Evolutionary conservation across 2,888 invertebrate species (phyloP), one percentile per base, ranked within the genome.

Genomic region (Vanessa cardui): DNA sequence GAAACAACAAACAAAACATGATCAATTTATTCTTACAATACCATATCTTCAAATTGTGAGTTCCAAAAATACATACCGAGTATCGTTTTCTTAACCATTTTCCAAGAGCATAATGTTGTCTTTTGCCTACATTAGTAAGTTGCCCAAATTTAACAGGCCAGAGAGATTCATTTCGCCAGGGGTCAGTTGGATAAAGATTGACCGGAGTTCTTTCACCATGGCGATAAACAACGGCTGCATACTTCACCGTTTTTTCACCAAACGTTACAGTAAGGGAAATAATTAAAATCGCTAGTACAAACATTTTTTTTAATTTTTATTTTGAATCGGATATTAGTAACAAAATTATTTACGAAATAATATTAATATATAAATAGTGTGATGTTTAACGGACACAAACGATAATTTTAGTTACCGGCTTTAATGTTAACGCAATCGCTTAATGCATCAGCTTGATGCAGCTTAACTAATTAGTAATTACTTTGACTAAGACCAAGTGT

Each of bases 191-290:
- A 83, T 97, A 98, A 0, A 95, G 94, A n/a, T 94, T 89, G 2
- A 96, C 90, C 0, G 98, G 98, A 58, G 97, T 97, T 73, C 99
- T 94, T 83, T 98, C 98, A 15, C 99, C 99, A 91, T 99, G 99
- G 66, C 98, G 94, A 85, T 93, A 98, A 52, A 98, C 81, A 63
- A 93, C 74, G 7, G 88, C 95, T 88, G 87, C 81, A 87, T 90
- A 88, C 68, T 79, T 83, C n/a, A 90, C 75, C 16, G 69, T 78
- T 58, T 82, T 80, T 8, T 84, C 81, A 15, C 80, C 77, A 49
- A 63, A 67, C 33, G 72, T 66, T 50, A 61, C 39, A 21, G 75
- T 67, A 33, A 79, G 58, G 66, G 75, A 74, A 54, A 78, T 63
- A 18, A 79, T 39, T 50, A 81, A 66, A 58, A 81, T n/a, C 16